phyloP scores from a whole-genome alignment of 2,797 vertebrate genomes.

The Knipowitschia caucasica region DNA sequence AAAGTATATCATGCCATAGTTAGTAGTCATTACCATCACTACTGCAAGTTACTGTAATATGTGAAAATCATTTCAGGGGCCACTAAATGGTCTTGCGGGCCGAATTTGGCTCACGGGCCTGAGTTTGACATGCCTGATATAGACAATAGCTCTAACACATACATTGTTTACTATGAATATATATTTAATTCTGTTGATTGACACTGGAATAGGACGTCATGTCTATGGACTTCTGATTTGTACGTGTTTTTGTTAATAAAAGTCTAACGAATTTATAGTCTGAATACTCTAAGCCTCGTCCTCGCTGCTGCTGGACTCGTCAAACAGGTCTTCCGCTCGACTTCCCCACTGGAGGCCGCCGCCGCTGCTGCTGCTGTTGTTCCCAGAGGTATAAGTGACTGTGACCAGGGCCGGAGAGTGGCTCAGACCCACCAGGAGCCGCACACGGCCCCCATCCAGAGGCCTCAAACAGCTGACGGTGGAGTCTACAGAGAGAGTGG shows the following conservation, averaged over 20 bases:
- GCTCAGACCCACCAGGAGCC: constrained; percentile 42
- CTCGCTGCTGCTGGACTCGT: constrained; percentile 68
- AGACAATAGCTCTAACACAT: constrained; percentile 25
- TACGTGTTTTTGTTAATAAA: constrained; percentile 63
- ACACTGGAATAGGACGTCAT: constrained; percentile 42
- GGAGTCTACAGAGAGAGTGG: constrained; percentile 60
- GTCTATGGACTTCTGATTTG: constrained; percentile 44
- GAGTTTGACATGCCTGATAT: too few relatives aligned
- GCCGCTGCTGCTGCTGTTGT: constrained; percentile 14
- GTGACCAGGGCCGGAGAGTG: constrained; percentile 59
- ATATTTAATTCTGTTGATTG: constrained; percentile 45
- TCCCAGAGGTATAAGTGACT: constrained; percentile 37
- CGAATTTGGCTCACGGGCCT: too few relatives aligned
- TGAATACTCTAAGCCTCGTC: constrained; percentile 34
- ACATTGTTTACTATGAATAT: constrained; percentile 43
- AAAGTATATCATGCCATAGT: too few relatives aligned
- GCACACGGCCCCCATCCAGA: neutral
- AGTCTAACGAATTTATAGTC: constrained; percentile 24
- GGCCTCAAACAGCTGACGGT: constrained; percentile 49
- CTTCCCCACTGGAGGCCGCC: constrained; percentile 8
- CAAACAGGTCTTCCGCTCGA: constrained; percentile 47
- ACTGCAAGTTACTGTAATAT: too few relatives aligned
- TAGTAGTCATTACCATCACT: too few relatives aligned
- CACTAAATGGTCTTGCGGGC: too few relatives aligned
- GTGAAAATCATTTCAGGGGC: too few relatives aligned